Evolutionary conservation across 2,113 vertebrate genomes (phyloP), one percentile per base, ranked within the genome.

Genomic region (Fulica atra): DNA sequence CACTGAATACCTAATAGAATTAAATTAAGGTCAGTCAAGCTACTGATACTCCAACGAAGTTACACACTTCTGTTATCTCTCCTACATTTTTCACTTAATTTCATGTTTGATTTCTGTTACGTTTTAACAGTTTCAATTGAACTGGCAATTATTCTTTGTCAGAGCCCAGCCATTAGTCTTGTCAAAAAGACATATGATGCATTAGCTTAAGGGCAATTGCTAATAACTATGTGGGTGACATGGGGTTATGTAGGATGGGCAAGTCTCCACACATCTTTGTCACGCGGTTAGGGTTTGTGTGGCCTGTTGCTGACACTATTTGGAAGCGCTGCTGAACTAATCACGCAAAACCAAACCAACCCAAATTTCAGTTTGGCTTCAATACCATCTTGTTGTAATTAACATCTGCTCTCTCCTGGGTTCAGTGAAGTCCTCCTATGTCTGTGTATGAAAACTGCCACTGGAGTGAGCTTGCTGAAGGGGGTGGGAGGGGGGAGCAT

Each of bases 331-430:
- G 88, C 85, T 2, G 26, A 95, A 56, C 86, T 95, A 94, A 96
- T 93, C 23, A 74, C 66, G 71, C 81, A 96, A 92, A 82, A 64
- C 79, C 35, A 63, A 92, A 71, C 64, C 64, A 51, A 82, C 81
- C 28, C 29, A 51, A 81, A 92, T 92, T 87, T 83, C 76, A 53
- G 59, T 82, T 93, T 90, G 86, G 63, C 92, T 90, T 95, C 71
- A 84, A 93, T 96, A 66, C 56, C 13, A 28, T 95, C 96, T 95
- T 91, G n/a, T 90, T 97, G 38, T 88, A 91, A 91, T 91, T 95
- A 97, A 96, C 93, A 94, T 96, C 96, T 97, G 92, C 71, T 92
- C 61, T 96, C 81, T 96, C 60, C 88, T 57, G 79, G 84, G 82
- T 79, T 93, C 65, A 48, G 8, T 70, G 71, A 91, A 86, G 69